Evolutionary conservation across 92 coral and sea anemone genomes (phyloP), one percentile per base, ranked within the genome.

Genomic region (Paramuricea clavata): DNA sequence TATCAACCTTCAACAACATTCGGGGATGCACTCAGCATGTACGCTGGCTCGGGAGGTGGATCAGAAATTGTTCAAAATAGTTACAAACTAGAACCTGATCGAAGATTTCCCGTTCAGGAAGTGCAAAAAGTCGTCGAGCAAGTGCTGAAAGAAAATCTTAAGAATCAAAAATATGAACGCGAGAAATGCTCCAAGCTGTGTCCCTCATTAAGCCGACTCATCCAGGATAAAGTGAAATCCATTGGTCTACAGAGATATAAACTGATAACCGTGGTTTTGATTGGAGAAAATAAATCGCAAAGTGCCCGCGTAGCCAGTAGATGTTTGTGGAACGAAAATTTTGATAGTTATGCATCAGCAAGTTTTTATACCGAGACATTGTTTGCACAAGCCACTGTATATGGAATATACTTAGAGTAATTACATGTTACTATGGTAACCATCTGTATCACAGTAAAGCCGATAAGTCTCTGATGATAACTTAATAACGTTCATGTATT

Each of bases 271-370:
- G 50, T 92, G 54, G 98, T 92, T 30, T 90, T 87, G 47, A 69
- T 94, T 57, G 98, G 98, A 0, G 93, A 89, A 36, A 83, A 75
- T 54, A 85, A 85, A 31, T 90, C 90, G 15, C 98, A 91, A 68
- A 90, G 93, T 47, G 70, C 93, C 41, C 88, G 91, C 47, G 79
- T 92, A 15, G 86, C 93, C 33, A 92, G 98, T 31, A 91, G 79
- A 36, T 92, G 98, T 78, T 42, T 90, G 28, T 94, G 98, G 98
- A 94, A 87, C 78, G 88, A 86, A 15, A 91, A 47, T 5, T 90
- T 81, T 28, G 98, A 94, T 76, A 92, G 62, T 9, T 94, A 85
- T 80, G 87, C 90, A 6, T 87, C 94, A 50, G 95, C 88, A 11
- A 87, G 92, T 31, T 89, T 50, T 49, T 70, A 62, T 12, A 85